Evolutionary conservation across 2,888 invertebrate species (phyloP).

Genomic region (Polydrusus cervinus): DNA sequence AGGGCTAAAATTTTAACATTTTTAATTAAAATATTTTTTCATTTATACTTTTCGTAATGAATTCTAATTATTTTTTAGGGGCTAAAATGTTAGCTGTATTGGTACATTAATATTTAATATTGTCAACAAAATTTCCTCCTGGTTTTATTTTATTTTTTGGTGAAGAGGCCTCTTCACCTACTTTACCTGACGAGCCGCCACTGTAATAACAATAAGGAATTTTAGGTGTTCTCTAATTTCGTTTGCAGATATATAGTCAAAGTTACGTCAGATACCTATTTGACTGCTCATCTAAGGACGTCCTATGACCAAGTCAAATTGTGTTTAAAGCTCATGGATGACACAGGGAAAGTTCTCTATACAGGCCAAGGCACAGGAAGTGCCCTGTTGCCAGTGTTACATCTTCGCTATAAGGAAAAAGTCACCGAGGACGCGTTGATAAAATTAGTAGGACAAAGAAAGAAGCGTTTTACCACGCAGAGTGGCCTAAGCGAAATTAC

Average conservation of each 20-base stretch:
- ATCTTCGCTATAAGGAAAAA: conserved; percentile 25
- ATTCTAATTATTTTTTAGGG: no score
- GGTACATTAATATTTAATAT: no score
- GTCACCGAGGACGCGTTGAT: neutral
- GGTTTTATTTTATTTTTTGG: no score
- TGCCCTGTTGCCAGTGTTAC: conserved; percentile 50
- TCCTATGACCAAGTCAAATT: conserved; percentile 50
- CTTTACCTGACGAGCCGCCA: no score
- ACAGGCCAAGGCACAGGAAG: conserved; percentile 48
- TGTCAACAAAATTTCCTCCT: no score
- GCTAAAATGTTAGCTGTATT: no score
- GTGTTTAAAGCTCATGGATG: conserved; percentile 55
- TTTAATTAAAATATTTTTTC: no score
- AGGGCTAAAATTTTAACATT: no score
- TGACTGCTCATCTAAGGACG: conserved; percentile 54
- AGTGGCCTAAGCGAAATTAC: conserved; percentile 29
- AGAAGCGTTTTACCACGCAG: neutral
- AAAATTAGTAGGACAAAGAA: neutral
- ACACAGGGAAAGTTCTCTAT: conserved; percentile 40
- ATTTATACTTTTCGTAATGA: no score
- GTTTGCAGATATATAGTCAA: conserved; percentile 54
- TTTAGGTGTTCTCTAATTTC: no score
- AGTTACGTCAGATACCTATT: conserved; percentile 34
- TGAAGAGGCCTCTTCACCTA: no score
- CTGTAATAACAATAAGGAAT: no score